These are phyloP conservation scores for Zonitis immaculata DNA, from an alignment of 2,888 invertebrate genomes.

Conservation along the genomic window DNA sequence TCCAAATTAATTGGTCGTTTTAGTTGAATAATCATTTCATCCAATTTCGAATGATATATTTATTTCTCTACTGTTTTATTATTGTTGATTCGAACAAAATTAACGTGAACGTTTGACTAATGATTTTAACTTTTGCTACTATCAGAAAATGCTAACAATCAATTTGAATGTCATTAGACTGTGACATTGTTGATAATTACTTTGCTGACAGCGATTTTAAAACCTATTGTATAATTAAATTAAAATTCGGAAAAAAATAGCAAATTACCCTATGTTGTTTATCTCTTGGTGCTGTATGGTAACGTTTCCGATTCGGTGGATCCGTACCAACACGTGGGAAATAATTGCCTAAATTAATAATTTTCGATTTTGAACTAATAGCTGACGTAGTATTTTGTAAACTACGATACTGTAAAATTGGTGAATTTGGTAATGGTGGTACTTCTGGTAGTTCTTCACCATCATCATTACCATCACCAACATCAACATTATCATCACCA, in stretches of 20 bases:
- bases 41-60: not conserved
- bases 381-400: slow-evolving; percentile 46
- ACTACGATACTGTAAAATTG: slow-evolving; percentile 42
- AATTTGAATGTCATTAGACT: slow-evolving; percentile 9
- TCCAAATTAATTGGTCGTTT: no score
- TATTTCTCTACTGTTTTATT: no score
- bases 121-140: not conserved
- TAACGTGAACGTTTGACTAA: no score
- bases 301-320: slow-evolving; percentile 52
- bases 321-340: slow-evolving; percentile 46
- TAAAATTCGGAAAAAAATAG: no score
- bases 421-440: slow-evolving; percentile 44
- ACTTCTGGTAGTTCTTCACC: slow-evolving; percentile 40
- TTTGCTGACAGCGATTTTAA: slow-evolving; percentile 2
- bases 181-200: no score
- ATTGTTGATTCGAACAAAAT: no score
- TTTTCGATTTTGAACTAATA: slow-evolving; percentile 44
- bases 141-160: slow-evolving; percentile 6
- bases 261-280: slow-evolving; percentile 58
- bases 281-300: slow-evolving; percentile 57
- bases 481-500: not conserved
- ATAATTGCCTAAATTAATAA: slow-evolving; percentile 46
- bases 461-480: slow-evolving; percentile 20
- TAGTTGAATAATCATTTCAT: no score
- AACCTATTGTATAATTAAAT: no score